These are phyloP conservation scores for Mirza zaza DNA, from an alignment of 2,113 vertebrate species.

Conservation along the genomic window DNA sequence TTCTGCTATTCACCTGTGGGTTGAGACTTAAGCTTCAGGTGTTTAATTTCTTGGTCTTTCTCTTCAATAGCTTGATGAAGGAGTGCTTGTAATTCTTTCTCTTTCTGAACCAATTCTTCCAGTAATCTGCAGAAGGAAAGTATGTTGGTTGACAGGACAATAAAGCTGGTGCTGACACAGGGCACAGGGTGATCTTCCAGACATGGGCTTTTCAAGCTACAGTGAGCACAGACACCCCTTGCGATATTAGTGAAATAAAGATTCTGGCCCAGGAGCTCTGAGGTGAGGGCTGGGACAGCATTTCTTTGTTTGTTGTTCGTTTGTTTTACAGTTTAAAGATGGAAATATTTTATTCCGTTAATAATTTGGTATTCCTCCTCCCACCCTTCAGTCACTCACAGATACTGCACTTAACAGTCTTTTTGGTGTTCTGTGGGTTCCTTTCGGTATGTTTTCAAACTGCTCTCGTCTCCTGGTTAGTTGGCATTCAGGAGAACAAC, in stretches of 20 bases:
- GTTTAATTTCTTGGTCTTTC: slow-evolving; percentile 94
- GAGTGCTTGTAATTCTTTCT: slow-evolving; percentile 94
- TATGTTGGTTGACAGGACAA: neutral
- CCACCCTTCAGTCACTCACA: neutral
- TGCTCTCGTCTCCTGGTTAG: neutral
- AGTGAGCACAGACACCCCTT: neutral
- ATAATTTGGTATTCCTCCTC: neutral
- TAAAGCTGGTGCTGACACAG: neutral
- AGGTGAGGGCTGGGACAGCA: neutral
- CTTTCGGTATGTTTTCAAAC: slow-evolving; percentile 41
- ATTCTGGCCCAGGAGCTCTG: neutral
- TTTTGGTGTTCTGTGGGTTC: neutral
- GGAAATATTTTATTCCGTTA: slow-evolving; percentile 63
- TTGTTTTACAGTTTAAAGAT: neutral
- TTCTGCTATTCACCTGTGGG: slow-evolving; percentile 86
- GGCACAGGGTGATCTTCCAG: neutral
- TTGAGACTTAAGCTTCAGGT: slow-evolving; percentile 90
- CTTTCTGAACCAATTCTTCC: slow-evolving; percentile 94
- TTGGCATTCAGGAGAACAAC: neutral
- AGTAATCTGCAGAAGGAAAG: slow-evolving; percentile 87
- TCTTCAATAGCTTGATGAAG: slow-evolving; percentile 96
- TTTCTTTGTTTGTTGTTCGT: neutral
- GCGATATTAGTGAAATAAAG: neutral
- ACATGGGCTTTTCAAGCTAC: neutral
- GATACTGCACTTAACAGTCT: neutral